A percentile compares a stretch with the other conserved stretches of the same genome.
phyloP scores from a whole-genome alignment of 1,140 invertebrate genomes.

The Hesperophylax magnus region DNA sequence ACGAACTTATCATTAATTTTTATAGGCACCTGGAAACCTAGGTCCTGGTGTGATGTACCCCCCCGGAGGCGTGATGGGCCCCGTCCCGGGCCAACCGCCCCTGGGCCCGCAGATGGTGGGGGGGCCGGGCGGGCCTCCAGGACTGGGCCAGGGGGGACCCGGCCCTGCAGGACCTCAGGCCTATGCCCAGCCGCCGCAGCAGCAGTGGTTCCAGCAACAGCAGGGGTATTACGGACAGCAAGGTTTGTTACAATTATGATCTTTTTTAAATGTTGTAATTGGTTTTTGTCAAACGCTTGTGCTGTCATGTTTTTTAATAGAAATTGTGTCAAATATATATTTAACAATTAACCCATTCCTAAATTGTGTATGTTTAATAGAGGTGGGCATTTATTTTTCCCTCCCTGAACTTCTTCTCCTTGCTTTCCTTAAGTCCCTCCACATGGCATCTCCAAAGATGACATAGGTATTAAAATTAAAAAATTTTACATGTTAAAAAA shows the following conservation, averaged over 20 bases:
- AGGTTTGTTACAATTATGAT: conserved; percentile 53
- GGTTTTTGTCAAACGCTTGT: too few species aligned
- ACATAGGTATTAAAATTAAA: too few species aligned
- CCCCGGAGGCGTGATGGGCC: conserved; percentile 13
- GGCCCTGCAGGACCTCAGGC: conserved; percentile 55
- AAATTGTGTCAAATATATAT: too few species aligned
- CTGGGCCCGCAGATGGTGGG: conserved; percentile 55
- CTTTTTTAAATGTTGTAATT: too few species aligned
- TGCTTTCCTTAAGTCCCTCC: too few species aligned
- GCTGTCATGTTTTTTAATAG: too few species aligned
- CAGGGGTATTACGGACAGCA: conserved; percentile 65
- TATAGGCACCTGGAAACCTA: conserved; percentile 1
- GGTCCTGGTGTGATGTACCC: conserved; percentile 17
- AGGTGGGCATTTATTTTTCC: too few species aligned
- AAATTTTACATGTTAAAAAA: too few species aligned
- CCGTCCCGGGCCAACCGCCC: conserved; percentile 24
- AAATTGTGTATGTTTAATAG: too few species aligned
- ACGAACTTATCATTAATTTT: not conserved
- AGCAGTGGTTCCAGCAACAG: conserved; percentile 40
- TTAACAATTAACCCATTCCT: too few species aligned
- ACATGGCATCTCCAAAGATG: too few species aligned
- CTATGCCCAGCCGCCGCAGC: conserved; percentile 60
- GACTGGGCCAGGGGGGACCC: conserved; percentile 48
- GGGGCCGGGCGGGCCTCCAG: conserved; percentile 11
- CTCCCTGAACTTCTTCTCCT: too few species aligned